Conservation (phyloP, 1,140 invertebrate genomes). For the Xylocopa sonorina region DNA sequence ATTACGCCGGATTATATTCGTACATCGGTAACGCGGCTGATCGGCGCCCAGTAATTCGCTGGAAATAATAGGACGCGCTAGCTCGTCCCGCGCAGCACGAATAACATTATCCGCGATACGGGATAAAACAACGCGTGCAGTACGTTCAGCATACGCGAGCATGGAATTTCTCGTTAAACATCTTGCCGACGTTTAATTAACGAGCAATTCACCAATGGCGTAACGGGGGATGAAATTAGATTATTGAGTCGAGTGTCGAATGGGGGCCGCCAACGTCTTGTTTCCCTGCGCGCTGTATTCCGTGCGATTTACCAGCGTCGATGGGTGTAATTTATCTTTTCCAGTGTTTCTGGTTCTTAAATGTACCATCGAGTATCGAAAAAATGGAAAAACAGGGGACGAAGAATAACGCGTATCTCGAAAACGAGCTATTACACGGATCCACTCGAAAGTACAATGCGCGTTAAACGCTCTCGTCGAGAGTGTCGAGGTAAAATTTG, state of each 20-base stretch:
- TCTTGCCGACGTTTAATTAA: conserved; percentile 25
- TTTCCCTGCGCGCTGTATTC: no score
- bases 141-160: not conserved
- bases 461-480: no score
- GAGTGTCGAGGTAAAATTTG: not conserved
- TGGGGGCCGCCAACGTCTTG: no score
- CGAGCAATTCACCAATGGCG: conserved; percentile 30
- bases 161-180: conserved; percentile 24
- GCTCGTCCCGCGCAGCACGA: not conserved
- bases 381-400: no score
- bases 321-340: no score
- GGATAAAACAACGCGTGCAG: conserved; percentile 13
- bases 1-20: conserved; percentile 52
- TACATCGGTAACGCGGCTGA: conserved; percentile 42
- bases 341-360: no score
- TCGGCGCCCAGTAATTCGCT: conserved; percentile 29
- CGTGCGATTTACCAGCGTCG: no score
- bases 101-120: conserved; percentile 13
- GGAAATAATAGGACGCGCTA: conserved; percentile 34
- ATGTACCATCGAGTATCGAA: not conserved
- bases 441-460: no score
- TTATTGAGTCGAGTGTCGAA: no score
- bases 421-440: no score
- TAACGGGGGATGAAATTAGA: not conserved
- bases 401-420: no score